Evolutionary conservation across 2,888 invertebrate genomes (phyloP), one percentile per base, ranked within the genome.

Genomic region (Phytoseiulus persimilis): DNA sequence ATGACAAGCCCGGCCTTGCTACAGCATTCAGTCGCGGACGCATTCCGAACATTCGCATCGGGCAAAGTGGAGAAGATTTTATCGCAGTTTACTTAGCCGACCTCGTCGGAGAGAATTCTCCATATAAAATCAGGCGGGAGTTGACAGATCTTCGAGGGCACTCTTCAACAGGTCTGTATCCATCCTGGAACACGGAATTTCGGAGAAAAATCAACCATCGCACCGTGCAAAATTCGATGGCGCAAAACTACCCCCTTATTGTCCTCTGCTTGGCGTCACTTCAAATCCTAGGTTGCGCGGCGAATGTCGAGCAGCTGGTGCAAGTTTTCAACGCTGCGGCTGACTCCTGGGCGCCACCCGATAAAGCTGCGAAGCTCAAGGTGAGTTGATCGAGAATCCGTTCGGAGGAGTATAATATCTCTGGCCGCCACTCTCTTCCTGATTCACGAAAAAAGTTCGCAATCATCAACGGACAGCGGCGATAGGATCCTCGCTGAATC

Each of bases 311-410:
- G 23, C 87, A 87, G 31, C 23, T 87, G 87, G 87, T 87, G 14
- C 87, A 87, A 14, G 87, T 87, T 14, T 87, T 87, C 33, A 45
- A 87, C n/a, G 45, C 87, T 45, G 87, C 33, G n/a, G 23, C 33
- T 18, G 87, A 87, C 18, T n/a, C 45, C 32, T n/a, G 32, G 32
- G 87, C 87, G 5, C 32, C 87, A 0, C 33, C 87, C 32, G 87
- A 87, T 0, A 87, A 87, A 45, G 87, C 87, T 39, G 11, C 33
- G n/a, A 87, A 87, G 39, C 33, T 87, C 28, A 87, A 87, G 87
- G 87, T 87, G 33, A 32, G 9, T 28, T 18, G 9, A 23, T 14
- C 9, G 18, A 65, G 14, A 46, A 46, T 46, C 14, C 9, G 46
- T 6, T 11, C 46, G n/a, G n/a, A n/a, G n/a, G n/a, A n/a, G n/a